Base-by-base conservation (phyloP, 1,140 invertebrate genomes). In the Meloidogyne hapla region DNA sequence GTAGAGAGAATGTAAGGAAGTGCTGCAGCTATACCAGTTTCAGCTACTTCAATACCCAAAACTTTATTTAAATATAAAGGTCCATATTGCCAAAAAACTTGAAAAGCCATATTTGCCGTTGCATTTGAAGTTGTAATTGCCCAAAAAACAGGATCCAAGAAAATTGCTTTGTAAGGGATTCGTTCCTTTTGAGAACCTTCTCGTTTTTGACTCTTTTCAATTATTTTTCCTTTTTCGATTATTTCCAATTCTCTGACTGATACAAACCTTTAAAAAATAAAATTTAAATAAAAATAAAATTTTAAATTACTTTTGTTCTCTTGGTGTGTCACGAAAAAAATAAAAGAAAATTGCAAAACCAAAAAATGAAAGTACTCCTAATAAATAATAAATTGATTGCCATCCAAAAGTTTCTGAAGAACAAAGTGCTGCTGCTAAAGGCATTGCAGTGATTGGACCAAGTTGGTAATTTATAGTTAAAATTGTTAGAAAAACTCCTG, bases 1-100 rank as follows among this genome's bases (percentile, higher is more conserved):
- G 77, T 64, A 0, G 84, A 76, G 9, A 81, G 65, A n/a, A 84
- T 21, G 65, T 82, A 83, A 4, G 83, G 83, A 25, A 85, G 33
- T 10, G 83, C 83, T 10, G 84, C 77, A n/a, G 81, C 84, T 18
- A 80, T 75, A 6, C 84, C 83, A 10, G 83, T 84, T 38, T 63
- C 64, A 13, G 62, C 25, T n/a, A 83, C 70, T 40, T 83, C 80
- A 42, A 84, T 76, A 6, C 74, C 45, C 13, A 83, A 69, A 62
- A 83, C 84, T 64, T 84, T 84, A 38, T 85, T 85, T 38, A 84
- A 65, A 76, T 84, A 84, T 18, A 78, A 84, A 56, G 83, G 83
- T 9, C 83, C 83, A 42, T 83, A 84, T 63, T 86, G 84, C 62
- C 77, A 73, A 63, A 84, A 84, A 18, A 84, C 77, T 21, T 81